A percentile compares a stretch with the other conserved stretches of the same genome.
Evolutionary conservation across 2,797 vertebrate species (phyloP).

Genomic region (Argya squamiceps): DNA sequence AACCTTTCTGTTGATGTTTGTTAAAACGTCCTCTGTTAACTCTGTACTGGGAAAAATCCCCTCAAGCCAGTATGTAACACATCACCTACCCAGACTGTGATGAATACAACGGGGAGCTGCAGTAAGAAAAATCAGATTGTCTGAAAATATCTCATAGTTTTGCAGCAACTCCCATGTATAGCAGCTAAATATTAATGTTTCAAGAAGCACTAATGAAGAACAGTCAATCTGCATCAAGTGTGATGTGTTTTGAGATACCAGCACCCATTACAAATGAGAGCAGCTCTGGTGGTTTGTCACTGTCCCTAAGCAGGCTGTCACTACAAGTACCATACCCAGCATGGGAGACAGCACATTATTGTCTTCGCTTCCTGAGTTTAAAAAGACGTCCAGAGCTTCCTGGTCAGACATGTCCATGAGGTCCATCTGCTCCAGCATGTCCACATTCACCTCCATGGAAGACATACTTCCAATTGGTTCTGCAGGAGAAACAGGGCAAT

Average conservation of each 20-base stretch:
- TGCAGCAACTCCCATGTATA: background rate
- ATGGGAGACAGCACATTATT: conserved; percentile 83
- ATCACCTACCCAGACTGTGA: background rate
- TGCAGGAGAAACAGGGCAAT: conserved; percentile 12
- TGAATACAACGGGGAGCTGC: background rate
- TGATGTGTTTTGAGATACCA: background rate
- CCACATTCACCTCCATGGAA: conserved; percentile 87
- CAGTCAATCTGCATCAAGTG: background rate
- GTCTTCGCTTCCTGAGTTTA: conserved; percentile 88
- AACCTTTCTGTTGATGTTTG: background rate
- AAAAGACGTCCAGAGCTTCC: conserved; percentile 95
- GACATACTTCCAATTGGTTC: conserved; percentile 90
- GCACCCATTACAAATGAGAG: background rate
- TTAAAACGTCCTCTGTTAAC: background rate
- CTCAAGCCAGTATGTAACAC: background rate
- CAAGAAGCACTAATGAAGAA: background rate
- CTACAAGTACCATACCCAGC: conserved; percentile 76
- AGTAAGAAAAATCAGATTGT: background rate
- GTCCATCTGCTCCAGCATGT: conserved; percentile 93
- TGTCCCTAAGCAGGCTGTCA: background rate
- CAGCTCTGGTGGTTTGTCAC: background rate
- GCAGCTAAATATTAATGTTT: background rate
- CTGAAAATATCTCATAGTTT: background rate
- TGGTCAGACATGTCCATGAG: conserved; percentile 90
- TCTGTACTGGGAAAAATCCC: background rate